Evolutionary conservation across 2,113 vertebrate species (phyloP).

Genomic region (Struthidea cinerea): DNA sequence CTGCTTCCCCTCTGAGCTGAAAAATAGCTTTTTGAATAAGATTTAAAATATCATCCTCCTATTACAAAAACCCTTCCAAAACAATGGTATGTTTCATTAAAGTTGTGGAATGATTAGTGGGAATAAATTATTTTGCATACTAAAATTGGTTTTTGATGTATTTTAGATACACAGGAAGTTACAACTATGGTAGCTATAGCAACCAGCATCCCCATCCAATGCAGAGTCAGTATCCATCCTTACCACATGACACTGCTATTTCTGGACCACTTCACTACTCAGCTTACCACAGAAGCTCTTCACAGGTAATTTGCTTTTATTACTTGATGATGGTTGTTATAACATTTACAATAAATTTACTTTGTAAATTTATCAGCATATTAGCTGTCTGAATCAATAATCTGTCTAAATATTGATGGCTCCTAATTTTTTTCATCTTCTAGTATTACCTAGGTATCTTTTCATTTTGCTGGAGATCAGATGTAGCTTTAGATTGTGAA

Average conservation of each 20-base stretch:
- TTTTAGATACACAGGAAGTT: slow-evolving; percentile 90
- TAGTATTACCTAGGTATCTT: neutral
- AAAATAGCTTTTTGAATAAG: neutral
- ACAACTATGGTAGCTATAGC: slow-evolving; percentile 94
- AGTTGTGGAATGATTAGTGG: neutral
- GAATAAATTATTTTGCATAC: neutral
- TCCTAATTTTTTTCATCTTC: neutral
- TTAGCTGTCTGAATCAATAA: neutral
- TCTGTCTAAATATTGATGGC: neutral
- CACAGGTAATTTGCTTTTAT: slow-evolving; percentile 82
- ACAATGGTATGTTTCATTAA: neutral
- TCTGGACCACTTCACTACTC: slow-evolving; percentile 92
- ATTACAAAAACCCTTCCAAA: neutral
- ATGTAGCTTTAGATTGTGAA: neutral
- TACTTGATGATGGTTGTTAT: neutral
- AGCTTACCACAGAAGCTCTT: slow-evolving; percentile 90
- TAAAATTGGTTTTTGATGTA: neutral
- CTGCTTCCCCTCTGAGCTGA: neutral
- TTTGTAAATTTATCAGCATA: neutral
- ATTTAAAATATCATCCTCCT: neutral
- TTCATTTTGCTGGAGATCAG: neutral
- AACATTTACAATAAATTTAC: neutral
- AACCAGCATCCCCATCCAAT: slow-evolving; percentile 94
- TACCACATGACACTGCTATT: slow-evolving; percentile 88
- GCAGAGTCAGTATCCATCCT: slow-evolving; percentile 92